Conservation (phyloP, 2,113 vertebrate species). For the Cryptomyrus ogoouensis region DNA sequence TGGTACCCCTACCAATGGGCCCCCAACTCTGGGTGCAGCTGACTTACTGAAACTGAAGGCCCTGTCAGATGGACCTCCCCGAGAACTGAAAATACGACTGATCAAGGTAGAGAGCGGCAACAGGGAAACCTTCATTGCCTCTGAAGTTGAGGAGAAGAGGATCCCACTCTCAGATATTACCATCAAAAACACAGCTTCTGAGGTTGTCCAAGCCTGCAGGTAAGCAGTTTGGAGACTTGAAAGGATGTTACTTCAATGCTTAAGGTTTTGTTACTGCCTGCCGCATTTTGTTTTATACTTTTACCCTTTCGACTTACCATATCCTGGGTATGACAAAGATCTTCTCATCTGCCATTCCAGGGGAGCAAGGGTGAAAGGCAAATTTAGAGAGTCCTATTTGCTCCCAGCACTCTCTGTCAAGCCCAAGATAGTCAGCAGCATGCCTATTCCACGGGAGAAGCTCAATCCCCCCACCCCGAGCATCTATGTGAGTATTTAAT, state of each 20-base stretch:
- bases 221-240: constrained; percentile 48
- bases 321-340: neutral
- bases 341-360: constrained; percentile 41
- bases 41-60: constrained; percentile 73
- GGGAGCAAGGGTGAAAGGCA: constrained; percentile 65
- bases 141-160: constrained; percentile 64
- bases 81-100: constrained; percentile 78
- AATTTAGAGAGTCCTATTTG: constrained; percentile 76
- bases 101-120: constrained; percentile 73
- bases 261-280: neutral
- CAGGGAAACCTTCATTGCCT: constrained; percentile 71
- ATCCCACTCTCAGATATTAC: constrained; percentile 64
- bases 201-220: constrained; percentile 77
- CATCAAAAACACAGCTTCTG: constrained; percentile 66
- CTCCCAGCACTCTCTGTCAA: constrained; percentile 74
- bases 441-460: constrained; percentile 70
- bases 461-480: constrained; percentile 85
- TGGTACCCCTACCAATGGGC: constrained; percentile 5
- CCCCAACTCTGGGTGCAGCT: constrained; percentile 42
- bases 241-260: neutral
- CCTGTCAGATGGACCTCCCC: constrained; percentile 70
- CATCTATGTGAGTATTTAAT: constrained; percentile 71
- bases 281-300: neutral
- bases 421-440: constrained; percentile 56
- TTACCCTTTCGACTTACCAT: neutral